Conservation (phyloP, 2,888 invertebrate species). For the Himalopsyche japonica region DNA sequence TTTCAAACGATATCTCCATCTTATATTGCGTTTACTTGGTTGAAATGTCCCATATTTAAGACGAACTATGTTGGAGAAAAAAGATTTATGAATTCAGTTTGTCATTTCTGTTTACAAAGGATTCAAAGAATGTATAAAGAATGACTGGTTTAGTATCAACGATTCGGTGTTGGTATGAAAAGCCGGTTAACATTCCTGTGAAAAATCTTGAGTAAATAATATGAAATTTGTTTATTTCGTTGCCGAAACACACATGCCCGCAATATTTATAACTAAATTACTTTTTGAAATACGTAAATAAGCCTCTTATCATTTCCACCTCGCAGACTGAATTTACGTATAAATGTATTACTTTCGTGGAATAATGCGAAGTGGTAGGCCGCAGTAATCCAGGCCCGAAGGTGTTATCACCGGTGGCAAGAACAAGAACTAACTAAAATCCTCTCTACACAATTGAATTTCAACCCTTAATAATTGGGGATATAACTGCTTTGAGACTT, state of each 20-base stretch:
- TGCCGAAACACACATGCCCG: not conserved
- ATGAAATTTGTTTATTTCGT: not conserved
- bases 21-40: too few relatives aligned
- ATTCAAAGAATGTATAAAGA: too few relatives aligned
- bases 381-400: constrained; percentile 9
- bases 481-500: constrained; percentile 40
- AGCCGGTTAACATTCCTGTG: too few relatives aligned
- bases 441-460: constrained; percentile 39
- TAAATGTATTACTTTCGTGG: not conserved
- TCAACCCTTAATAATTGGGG: constrained; percentile 40
- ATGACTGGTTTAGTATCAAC: too few relatives aligned
- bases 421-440: constrained; percentile 32
- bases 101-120: too few relatives aligned
- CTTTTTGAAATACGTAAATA: not conserved
- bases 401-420: constrained; percentile 27
- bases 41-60: too few relatives aligned
- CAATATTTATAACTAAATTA: not conserved
- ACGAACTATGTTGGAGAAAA: too few relatives aligned
- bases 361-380: not conserved
- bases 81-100: too few relatives aligned
- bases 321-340: not conserved
- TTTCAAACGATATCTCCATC: too few relatives aligned
- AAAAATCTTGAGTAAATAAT: not conserved
- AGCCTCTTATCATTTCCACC: not conserved
- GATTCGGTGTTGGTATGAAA: too few relatives aligned